These are phyloP conservation scores for Phaethon lepturus DNA, from an alignment of 2,113 vertebrate genomes.

Conservation along the genomic window DNA sequence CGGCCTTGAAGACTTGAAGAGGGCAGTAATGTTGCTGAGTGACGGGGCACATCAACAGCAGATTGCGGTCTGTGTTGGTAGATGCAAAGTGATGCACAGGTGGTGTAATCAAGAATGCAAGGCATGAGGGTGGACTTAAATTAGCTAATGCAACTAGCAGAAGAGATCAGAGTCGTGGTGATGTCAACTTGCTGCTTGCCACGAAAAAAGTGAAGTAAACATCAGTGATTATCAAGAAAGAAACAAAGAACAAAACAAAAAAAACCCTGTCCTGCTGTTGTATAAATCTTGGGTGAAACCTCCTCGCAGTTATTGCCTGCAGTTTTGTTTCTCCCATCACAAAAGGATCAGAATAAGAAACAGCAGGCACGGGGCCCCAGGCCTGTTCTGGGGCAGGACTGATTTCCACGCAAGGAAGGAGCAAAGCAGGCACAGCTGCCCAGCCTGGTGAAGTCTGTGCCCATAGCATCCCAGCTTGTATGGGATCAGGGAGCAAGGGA, in stretches of 20 bases:
- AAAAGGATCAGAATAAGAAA: neutral
- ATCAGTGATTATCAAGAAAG: slow-evolving; percentile 1
- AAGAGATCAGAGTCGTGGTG: accelerated
- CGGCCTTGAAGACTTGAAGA: neutral
- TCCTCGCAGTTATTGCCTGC: neutral
- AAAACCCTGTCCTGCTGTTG: neutral
- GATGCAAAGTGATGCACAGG: neutral
- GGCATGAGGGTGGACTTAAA: accelerated
- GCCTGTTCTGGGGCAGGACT: accelerated
- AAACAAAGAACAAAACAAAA: neutral
- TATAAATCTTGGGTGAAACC: neutral
- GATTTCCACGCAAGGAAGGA: neutral
- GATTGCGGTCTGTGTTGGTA: accelerated
- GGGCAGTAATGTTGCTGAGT: neutral
- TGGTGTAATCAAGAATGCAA: neutral
- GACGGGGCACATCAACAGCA: accelerated
- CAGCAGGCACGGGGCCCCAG: accelerated
- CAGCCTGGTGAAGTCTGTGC: neutral
- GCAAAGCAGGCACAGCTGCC: neutral
- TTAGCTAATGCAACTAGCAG: neutral
- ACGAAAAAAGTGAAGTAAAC: neutral
- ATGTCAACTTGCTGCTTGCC: neutral
- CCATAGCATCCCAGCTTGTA: accelerated
- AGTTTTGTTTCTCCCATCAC: slow-evolving; percentile 26
- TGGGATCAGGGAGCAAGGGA: accelerated